Conservation (phyloP, 2,797 vertebrate genomes). For the Prionace glauca region DNA sequence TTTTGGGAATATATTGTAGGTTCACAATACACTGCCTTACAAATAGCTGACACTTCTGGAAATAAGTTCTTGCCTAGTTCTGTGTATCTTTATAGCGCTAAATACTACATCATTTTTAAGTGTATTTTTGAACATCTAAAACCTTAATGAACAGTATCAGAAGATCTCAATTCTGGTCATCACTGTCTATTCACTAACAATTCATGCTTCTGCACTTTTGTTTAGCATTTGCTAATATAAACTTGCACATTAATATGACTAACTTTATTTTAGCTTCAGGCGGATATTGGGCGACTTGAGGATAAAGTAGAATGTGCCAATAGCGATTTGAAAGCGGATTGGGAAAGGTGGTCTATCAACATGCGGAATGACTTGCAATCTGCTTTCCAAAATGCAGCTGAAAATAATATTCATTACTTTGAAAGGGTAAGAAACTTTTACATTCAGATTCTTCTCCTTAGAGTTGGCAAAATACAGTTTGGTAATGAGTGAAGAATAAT, state of each 20-base stretch:
- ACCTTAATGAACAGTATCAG: background rate
- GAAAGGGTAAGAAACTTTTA: constrained; percentile 72
- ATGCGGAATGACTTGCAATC: constrained; percentile 76
- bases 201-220: background rate
- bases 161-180: background rate
- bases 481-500: background rate
- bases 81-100: background rate
- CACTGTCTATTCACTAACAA: background rate
- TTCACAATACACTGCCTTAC: background rate
- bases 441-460: background rate
- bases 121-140: background rate
- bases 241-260: background rate
- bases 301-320: constrained; percentile 80
- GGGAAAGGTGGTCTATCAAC: constrained; percentile 75
- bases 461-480: background rate
- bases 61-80: background rate
- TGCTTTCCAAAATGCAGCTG: constrained; percentile 67
- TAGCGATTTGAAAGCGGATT: constrained; percentile 77
- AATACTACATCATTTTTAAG: background rate
- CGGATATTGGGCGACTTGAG: constrained; percentile 77
- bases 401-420: constrained; percentile 76
- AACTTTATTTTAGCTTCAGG: constrained; percentile 63
- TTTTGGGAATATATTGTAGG: background rate
- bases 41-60: background rate
- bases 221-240: background rate